A percentile compares a stretch with the other conserved stretches of the same genome.
Conservation (phyloP, 2,113 vertebrate genomes). For the Bostrychus sinensis region DNA sequence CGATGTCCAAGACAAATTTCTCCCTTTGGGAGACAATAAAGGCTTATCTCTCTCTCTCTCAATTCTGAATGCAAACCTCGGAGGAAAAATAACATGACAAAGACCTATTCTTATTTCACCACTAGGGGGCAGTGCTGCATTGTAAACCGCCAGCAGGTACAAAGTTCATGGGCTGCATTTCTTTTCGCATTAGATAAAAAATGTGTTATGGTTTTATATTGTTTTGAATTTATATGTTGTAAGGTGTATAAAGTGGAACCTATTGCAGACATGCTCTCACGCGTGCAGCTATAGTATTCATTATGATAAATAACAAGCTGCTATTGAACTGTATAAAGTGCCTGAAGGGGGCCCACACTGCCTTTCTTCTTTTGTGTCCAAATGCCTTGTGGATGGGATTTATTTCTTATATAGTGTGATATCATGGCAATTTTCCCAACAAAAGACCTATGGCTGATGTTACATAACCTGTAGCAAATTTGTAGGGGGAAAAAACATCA, state of each 20-base stretch:
- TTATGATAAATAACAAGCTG: background rate
- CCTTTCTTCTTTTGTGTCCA: background rate
- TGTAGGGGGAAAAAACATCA: too few species aligned
- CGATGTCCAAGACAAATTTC: too few species aligned
- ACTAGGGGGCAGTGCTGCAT: conserved; percentile 45
- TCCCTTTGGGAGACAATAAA: too few species aligned
- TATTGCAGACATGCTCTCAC: conserved; percentile 23
- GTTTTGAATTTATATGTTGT: background rate
- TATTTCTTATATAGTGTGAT: background rate
- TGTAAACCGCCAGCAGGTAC: background rate
- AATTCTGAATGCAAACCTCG: background rate
- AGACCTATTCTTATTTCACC: background rate
- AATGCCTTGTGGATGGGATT: background rate
- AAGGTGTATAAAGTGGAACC: background rate
- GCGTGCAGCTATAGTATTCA: conserved; percentile 18
- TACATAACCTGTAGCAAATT: background rate
- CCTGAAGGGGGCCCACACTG: background rate
- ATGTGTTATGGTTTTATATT: too few species aligned
- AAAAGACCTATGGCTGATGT: background rate
- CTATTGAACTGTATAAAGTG: conserved; percentile 3
- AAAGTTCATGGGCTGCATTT: background rate
- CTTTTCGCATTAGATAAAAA: background rate
- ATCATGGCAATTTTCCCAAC: background rate
- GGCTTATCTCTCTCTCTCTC: too few species aligned
- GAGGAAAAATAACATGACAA: background rate